These are phyloP conservation scores for Thalassaphorura encarpata DNA, from an alignment of 1,140 invertebrate species.

Conservation along the genomic window DNA sequence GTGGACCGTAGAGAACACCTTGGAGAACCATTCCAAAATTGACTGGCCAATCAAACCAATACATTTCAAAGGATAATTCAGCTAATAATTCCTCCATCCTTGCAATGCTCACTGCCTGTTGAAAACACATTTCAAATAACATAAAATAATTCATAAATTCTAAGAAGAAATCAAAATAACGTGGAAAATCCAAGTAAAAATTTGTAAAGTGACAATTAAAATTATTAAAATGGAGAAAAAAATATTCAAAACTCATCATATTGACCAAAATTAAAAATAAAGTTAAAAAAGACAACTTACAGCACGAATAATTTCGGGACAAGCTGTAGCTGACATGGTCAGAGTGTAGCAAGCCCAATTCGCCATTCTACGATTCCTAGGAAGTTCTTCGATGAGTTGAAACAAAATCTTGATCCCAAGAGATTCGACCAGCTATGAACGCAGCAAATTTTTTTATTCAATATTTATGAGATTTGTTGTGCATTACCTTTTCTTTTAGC, in stretches of 20 bases:
- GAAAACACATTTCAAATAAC: not conserved
- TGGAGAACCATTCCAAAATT: conserved; percentile 26
- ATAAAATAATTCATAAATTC: not conserved
- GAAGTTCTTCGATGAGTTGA: conserved; percentile 4
- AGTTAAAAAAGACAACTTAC: not conserved
- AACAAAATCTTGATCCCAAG: conserved; percentile 11
- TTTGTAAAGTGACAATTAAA: no score
- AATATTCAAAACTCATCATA: no score
- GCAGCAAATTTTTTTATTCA: not conserved
- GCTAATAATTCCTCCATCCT: conserved; percentile 18
- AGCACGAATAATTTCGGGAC: not conserved
- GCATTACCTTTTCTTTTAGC: conserved; percentile 15
- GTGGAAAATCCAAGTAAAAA: no score
- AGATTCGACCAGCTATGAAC: not conserved
- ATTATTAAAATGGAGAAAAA: no score
- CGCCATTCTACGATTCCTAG: conserved; percentile 1
- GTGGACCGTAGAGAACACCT: conserved; percentile 24
- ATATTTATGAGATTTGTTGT: not conserved
- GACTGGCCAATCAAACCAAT: conserved; percentile 26
- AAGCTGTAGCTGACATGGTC: not conserved
- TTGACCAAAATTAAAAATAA: not conserved
- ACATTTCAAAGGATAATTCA: conserved; percentile 19
- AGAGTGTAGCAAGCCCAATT: conserved; percentile 13
- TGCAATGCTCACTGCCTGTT: conserved; percentile 7
- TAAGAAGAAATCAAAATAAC: no score